Evolutionary conservation across 2,113 vertebrate genomes (phyloP).

Genomic region (Megaleporinus macrocephalus): DNA sequence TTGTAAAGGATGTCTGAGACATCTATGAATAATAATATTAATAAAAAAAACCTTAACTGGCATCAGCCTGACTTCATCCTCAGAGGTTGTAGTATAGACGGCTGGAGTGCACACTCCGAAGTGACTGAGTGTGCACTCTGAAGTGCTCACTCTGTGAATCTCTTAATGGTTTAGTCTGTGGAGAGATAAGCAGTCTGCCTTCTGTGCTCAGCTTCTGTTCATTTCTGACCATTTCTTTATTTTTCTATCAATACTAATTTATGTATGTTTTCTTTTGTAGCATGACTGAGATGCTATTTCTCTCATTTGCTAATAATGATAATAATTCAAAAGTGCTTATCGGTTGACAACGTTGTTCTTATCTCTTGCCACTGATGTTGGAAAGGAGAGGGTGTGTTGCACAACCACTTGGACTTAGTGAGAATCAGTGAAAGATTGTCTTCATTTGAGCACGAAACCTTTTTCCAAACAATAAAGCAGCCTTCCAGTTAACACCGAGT

Average conservation of each 20-base stretch:
- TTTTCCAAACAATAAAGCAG: conserved; percentile 88
- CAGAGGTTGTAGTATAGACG: conserved; percentile 48
- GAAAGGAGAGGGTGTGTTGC: conserved; percentile 78
- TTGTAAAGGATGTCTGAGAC: conserved; percentile 56
- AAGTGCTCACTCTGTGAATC: conserved; percentile 69
- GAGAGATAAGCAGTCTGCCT: conserved; percentile 73
- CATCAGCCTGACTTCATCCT: conserved; percentile 56
- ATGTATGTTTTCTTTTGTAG: conserved; percentile 75
- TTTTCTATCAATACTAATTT: conserved; percentile 65
- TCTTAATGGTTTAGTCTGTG: conserved; percentile 64
- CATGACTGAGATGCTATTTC: conserved; percentile 79
- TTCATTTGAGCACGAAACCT: conserved; percentile 86
- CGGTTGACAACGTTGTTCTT: conserved; percentile 69
- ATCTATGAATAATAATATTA: conserved; percentile 42
- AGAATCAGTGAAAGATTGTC: conserved; percentile 82
- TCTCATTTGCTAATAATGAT: conserved; percentile 73
- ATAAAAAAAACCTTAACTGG: conserved; percentile 50
- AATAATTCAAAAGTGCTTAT: conserved; percentile 67
- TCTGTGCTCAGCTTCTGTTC: conserved; percentile 73
- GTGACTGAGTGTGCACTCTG: conserved; percentile 61
- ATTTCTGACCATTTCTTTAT: conserved; percentile 73
- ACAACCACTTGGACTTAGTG: conserved; percentile 77
- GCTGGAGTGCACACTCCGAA: conserved; percentile 48
- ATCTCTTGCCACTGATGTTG: conserved; percentile 78
- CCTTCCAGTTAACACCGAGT: conserved; percentile 76